Base-by-base conservation (phyloP, 2,797 vertebrate species). In the Poecile montanus region DNA sequence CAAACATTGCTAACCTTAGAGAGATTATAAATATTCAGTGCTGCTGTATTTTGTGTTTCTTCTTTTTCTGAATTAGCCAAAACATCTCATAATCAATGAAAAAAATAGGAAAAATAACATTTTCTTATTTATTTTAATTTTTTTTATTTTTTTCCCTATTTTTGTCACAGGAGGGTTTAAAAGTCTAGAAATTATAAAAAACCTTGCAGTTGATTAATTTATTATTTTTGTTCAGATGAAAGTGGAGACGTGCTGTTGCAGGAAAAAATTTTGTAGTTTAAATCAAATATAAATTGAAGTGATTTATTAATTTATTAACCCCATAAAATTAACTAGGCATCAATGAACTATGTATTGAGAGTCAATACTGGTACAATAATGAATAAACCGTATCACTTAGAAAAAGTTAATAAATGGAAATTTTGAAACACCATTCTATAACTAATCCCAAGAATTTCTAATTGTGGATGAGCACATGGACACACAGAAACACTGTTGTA, bases 401-500 rank as follows among this genome's bases (percentile, higher is more conserved):
- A 74, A 91, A 66, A 79, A 57, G 8, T 38, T 48, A 74, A 66
- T 22, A 48, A 68, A 56, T 29, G 4, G 7, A 60, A 51, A 82
- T 25, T 76, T 73, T 45, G 14, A 61, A 87, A 47, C 15, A 26
- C 3, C 3, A 2, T 53, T 75, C 14, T 45, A 4, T 34, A 56
- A 17, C 15, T 47, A 30, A 60, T 56, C 4, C 5, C 9, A 47
- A n/a, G 16, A 80, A 54, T 4, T 51, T 76, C 12, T 81, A 26
- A 30, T 30, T 51, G 38, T 38, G 13, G 15, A 7, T 53, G 23
- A 32, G 5, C n/a, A 27, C 6, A 3, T 2, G 1, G 10, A 1
- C 29, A 18, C 4, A 30, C 16, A 56, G 5, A 30, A 25, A 19
- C 0, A 0, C 7, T 38, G 13, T 9, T 0, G 0, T 10, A 32